phyloP scores from a whole-genome alignment of 2,113 vertebrate species.

The Dicrurus megarhynchus region DNA sequence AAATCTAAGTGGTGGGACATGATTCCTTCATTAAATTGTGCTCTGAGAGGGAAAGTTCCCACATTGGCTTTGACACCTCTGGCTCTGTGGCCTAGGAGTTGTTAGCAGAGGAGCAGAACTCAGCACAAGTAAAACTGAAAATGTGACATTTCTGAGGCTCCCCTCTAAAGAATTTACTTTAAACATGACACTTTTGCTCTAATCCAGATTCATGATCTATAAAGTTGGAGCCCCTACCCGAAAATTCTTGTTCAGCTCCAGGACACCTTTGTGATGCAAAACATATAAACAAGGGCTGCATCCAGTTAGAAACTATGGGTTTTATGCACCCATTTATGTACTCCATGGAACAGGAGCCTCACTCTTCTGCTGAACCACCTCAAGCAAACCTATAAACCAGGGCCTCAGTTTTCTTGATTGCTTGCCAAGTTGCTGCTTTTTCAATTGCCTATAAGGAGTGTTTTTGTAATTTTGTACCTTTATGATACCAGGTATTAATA shows the following conservation, averaged over 20 bases:
- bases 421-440: neutral
- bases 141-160: neutral
- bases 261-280: neutral
- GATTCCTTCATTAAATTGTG: neutral
- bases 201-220: neutral
- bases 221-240: rapidly evolving
- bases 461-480: neutral
- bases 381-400: neutral
- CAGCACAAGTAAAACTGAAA: neutral
- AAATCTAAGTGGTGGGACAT: neutral
- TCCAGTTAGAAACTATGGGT: neutral
- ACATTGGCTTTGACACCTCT: neutral
- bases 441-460: neutral
- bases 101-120: neutral
- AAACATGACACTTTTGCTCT: neutral
- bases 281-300: neutral
- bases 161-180: neutral
- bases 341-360: neutral
- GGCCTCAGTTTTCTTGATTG: neutral
- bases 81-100: neutral
- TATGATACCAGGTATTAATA: neutral
- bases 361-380: neutral
- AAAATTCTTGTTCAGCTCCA: neutral
- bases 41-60: neutral
- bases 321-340: neutral